Percentiles rank a stretch among this genome's conserved stretches.
These are phyloP conservation scores for Nematolebias whitei DNA, from an alignment of 2,113 vertebrate genomes.

Conservation along the genomic window DNA sequence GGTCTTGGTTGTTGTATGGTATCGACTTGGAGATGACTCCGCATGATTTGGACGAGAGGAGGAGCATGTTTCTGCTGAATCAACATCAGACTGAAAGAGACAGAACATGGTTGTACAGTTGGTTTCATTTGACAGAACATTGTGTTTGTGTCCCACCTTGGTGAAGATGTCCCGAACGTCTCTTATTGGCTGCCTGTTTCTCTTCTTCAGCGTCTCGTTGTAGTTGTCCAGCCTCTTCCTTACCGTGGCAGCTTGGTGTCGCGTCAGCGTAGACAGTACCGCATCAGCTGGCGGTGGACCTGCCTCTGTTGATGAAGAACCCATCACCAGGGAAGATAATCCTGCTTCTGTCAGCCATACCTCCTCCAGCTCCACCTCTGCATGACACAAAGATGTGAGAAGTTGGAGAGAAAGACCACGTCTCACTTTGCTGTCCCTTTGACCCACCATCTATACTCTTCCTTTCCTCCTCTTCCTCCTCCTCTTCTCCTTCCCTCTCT, in stretches of 20 bases:
- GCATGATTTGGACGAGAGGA: not conserved
- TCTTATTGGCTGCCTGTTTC: conserved; percentile 85
- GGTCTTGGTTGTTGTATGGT: conserved; percentile 60
- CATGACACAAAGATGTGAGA: conserved; percentile 7
- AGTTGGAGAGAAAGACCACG: not conserved
- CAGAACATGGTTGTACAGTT: not conserved
- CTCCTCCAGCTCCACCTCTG: conserved; percentile 92
- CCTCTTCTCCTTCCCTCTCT: conserved; percentile 53
- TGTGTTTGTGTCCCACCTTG: conserved; percentile 74
- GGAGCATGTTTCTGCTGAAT: conserved; percentile 37
- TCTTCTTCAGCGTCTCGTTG: conserved; percentile 89
- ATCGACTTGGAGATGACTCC: conserved; percentile 24
- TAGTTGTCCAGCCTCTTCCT: conserved; percentile 91
- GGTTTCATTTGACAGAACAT: not conserved
- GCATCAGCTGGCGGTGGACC: conserved; percentile 83
- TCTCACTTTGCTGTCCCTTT: not conserved
- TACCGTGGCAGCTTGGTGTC: conserved; percentile 90
- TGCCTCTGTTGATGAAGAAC: conserved; percentile 66
- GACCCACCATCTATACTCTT: conserved; percentile 64
- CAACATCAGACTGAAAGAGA: conserved; percentile 33
- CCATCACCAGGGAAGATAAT: conserved; percentile 86
- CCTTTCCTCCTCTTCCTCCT: conserved; percentile 55
- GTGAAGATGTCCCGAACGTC: conserved; percentile 93
- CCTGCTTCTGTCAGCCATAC: conserved; percentile 94
- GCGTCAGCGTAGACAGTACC: conserved; percentile 90